Evolutionary conservation across 2,888 invertebrate species (phyloP).

Genomic region (Cosmia pyralina): DNA sequence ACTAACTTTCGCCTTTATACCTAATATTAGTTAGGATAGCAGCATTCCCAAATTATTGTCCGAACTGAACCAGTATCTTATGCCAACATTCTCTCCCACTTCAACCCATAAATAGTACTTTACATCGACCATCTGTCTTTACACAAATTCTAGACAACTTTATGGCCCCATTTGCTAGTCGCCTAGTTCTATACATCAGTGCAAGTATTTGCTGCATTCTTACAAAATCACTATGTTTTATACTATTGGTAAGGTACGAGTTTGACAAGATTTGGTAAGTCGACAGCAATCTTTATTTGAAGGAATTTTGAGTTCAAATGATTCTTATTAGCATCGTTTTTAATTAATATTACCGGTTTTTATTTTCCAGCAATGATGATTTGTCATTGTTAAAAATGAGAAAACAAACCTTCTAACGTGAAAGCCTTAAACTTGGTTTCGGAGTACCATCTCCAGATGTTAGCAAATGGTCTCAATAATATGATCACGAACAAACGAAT

Average conservation of each 20-base stretch:
- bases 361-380: neutral
- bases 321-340: neutral
- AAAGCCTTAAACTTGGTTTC: neutral
- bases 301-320: neutral
- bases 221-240: slow-evolving; percentile 2
- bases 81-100: slow-evolving; percentile 37
- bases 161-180: slow-evolving; percentile 32
- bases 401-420: neutral
- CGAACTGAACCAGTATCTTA: slow-evolving; percentile 10
- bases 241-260: neutral
- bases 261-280: neutral
- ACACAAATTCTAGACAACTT: slow-evolving; percentile 34
- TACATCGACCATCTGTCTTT: slow-evolving; percentile 45
- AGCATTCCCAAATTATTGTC: slow-evolving; percentile 20
- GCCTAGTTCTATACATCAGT: neutral
- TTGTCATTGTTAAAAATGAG: neutral
- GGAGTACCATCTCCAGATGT: neutral
- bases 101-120: slow-evolving; percentile 30
- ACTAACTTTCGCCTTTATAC: no score
- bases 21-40: no score
- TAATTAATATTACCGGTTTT: neutral
- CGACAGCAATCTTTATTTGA: no score
- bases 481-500: slow-evolving; percentile 14
- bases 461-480: slow-evolving; percentile 4
- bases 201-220: slow-evolving; percentile 3